Conservation (phyloP, 2,113 vertebrate species). For the Ramphastos sulfuratus region DNA sequence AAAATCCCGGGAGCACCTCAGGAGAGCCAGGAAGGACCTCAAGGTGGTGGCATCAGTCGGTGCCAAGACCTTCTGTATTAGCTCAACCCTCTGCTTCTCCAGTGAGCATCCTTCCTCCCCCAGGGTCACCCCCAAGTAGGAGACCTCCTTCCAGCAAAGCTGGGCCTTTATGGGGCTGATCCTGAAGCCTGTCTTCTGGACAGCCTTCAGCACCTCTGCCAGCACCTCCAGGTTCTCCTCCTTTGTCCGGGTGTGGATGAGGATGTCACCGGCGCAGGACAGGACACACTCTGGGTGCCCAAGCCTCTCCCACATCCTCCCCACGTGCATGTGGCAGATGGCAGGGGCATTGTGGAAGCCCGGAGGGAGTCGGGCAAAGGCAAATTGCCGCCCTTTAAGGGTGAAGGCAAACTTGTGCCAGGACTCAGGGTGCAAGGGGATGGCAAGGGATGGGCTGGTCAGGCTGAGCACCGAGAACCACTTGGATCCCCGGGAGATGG, state of each 20-base stretch:
- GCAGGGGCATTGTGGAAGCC: slow-evolving; percentile 13
- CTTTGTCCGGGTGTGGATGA: slow-evolving; percentile 44
- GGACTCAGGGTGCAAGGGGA: slow-evolving; percentile 23
- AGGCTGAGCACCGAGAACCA: slow-evolving; percentile 63
- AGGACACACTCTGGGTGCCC: not conserved
- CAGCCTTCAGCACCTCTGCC: slow-evolving; percentile 13
- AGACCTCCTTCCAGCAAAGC: slow-evolving; percentile 65
- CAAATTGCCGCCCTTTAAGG: slow-evolving; percentile 19
- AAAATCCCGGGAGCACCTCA: slow-evolving; percentile 45
- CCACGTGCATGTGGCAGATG: not conserved
- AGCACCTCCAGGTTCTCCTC: slow-evolving; percentile 55
- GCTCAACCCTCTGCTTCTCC: slow-evolving; percentile 40
- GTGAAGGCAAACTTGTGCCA: slow-evolving; percentile 61
- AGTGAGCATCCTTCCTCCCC: slow-evolving; percentile 25
- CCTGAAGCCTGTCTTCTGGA: slow-evolving; percentile 45
- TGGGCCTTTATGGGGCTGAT: slow-evolving; percentile 54
- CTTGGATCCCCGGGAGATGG: not conserved
- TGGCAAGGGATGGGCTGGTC: slow-evolving; percentile 23
- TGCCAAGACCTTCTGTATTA: slow-evolving; percentile 27
- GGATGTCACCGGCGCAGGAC: slow-evolving; percentile 33
- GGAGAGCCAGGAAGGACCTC: slow-evolving; percentile 32
- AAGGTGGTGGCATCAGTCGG: not conserved
- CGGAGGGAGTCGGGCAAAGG: slow-evolving; percentile 12
- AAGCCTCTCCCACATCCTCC: slow-evolving; percentile 49
- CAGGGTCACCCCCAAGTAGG: slow-evolving; percentile 49